phyloP scores from a whole-genome alignment of 2,888 invertebrate genomes.

The Lymantria dispar region DNA sequence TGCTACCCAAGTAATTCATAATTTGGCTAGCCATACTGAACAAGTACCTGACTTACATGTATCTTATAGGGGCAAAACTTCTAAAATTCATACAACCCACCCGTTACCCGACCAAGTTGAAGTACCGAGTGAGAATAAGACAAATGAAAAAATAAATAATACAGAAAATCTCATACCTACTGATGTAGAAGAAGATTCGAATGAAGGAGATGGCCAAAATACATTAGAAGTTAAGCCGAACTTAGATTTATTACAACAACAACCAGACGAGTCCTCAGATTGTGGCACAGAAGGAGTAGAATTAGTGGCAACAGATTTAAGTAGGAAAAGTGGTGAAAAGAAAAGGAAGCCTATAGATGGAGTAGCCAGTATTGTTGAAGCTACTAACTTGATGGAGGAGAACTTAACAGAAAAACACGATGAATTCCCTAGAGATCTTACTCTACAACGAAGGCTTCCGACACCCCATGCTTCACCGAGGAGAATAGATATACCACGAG shows the following conservation, averaged over 20 bases:
- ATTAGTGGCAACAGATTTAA: constrained; percentile 82
- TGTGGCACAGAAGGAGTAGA: constrained; percentile 54
- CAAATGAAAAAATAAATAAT: constrained; percentile 9
- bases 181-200: constrained; percentile 20
- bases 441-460: constrained; percentile 77
- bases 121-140: constrained; percentile 35
- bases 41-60: constrained; percentile 59
- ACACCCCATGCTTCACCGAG: constrained; percentile 72
- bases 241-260: constrained; percentile 1
- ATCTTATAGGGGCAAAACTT: constrained; percentile 20
- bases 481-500: constrained; percentile 78
- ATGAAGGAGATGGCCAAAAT: constrained; percentile 25
- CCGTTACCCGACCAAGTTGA: constrained; percentile 53
- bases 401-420: constrained; percentile 71
- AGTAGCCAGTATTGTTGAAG: constrained; percentile 44
- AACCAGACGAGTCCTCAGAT: constrained; percentile 13
- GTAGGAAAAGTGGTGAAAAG: constrained; percentile 64
- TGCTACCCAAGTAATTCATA: constrained; percentile 36
- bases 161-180: constrained; percentile 12
- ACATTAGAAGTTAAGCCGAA: constrained; percentile 20
- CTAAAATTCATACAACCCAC: constrained; percentile 37
- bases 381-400: constrained; percentile 52
- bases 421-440: constrained; percentile 84
- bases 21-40: constrained; percentile 42
- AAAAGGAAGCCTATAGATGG: constrained; percentile 18